Evolutionary conservation across 2,113 vertebrate genomes (phyloP), one percentile per base, ranked within the genome.

Genomic region (Chaenogobius annularis): DNA sequence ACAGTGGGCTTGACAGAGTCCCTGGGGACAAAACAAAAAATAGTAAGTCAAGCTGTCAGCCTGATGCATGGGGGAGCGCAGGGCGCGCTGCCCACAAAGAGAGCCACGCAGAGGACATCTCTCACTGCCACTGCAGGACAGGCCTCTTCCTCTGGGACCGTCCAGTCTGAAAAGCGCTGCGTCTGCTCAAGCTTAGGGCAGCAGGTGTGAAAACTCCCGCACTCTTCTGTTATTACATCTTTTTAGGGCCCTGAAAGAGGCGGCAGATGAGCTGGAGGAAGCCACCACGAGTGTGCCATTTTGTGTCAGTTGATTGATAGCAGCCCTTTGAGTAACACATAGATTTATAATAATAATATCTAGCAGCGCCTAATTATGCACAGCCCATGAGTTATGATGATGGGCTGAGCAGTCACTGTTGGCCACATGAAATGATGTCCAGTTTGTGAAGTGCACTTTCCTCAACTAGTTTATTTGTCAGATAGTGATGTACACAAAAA

Each of bases 151-250:
- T 91, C 88, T 77, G 89, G 90, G 91, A 92, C 47, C 54, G 79
- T 79, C 69, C 61, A 78, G 77, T 83, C 81, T 88, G 86, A 88
- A 87, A 92, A 88, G 91, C 89, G 80, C 87, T 74, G 84, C 72
- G 83, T 88, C 81, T 88, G 87, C 82, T 78, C 46, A 47, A 40
- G 80, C 73, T 55, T 80, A 67, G 74, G 86, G 89, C 84, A 91
- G 91, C 91, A 93, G 91, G 92, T 94, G 92, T 93, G 89, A 92
- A 87, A 90, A 87, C 89, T 87, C 84, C 82, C 64, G 72, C 83
- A 77, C 88, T 90, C 88, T 86, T 84, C 83, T 90, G 89, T 92
- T 91, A 88, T 93, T 91, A 85, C 84, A 83, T 92, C 84, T 87
- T 90, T 88, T 91, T 90, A 91, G 82, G 78, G 74, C 82, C 79